Evolutionary conservation across 2,113 vertebrate species (phyloP), one percentile per base, ranked within the genome.

Genomic region (Scolopax mira): DNA sequence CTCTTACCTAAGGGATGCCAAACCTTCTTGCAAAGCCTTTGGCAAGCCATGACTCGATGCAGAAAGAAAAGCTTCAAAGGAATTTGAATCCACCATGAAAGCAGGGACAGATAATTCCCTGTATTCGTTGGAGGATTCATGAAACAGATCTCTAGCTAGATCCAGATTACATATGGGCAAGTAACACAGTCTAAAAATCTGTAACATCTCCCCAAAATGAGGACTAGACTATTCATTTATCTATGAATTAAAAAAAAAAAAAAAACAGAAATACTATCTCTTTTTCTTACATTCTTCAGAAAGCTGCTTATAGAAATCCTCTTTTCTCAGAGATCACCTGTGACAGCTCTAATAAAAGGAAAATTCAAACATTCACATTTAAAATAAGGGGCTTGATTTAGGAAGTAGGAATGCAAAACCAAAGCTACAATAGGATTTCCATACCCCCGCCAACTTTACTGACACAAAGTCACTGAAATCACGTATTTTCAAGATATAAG

Each of bases 321-420:
- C 86, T 95, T 65, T 35, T 90, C 94, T 95, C 77, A 88, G 87
- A 94, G 85, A 97, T 96, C 90, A 96, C 89, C 88, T 96, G 88
- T 88, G 94, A 97, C 96, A 97, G 88, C 58, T 93, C 84, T 95
- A 97, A 96, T 90, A 96, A 95, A 96, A 96, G 77, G 61, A 95
- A 97, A 95, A 97, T 17, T 85, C 88, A 67, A 85, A 75, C 77
- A 89, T 19, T 62, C 81, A 88, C 42, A 70, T 82, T 95, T 77
- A 79, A 82, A 93, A 52, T 74, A 65, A n/a, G 12, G 28, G 11
- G 0, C n/a, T 69, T 88, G 65, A 90, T 69, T 88, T 24, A 64
- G 21, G 39, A 85, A 49, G 37, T 11, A 77, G n/a, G 49, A 94
- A 93, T 8, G 28, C 41, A 94, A 58, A 87, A 51, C 10, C 44